Evolutionary conservation across 2,888 invertebrate species (phyloP).

Genomic region (Drosophila basisetae): DNA sequence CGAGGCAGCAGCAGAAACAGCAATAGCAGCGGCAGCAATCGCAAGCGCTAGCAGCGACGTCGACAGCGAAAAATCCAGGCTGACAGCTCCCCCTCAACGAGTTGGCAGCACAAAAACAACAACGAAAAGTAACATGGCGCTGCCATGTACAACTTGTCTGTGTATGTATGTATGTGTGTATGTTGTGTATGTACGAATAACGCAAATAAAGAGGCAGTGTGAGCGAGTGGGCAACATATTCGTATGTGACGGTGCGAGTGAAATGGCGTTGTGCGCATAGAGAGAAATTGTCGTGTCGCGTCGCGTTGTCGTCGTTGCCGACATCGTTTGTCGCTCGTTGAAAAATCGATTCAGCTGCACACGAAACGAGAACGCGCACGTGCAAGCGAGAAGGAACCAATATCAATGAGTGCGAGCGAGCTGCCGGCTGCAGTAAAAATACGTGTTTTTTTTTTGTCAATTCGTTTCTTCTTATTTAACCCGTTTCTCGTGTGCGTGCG

Average conservation of each 20-base stretch:
- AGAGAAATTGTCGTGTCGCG: constrained; percentile 78
- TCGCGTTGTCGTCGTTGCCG: constrained; percentile 35
- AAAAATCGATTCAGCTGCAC: constrained; percentile 78
- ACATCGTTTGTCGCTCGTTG: constrained; percentile 59
- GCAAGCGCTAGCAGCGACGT: constrained; percentile 18
- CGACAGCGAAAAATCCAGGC: constrained; percentile 75
- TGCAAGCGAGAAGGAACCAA: constrained; percentile 43
- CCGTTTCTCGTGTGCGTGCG: constrained; percentile 75
- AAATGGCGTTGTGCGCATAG: constrained; percentile 47
- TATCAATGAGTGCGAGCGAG: constrained; percentile 40
- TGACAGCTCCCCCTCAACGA: constrained; percentile 75
- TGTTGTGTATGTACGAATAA: constrained; percentile 51
- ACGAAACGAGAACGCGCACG: constrained; percentile 64
- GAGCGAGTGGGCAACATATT: constrained; percentile 37
- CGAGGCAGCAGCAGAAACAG: constrained; percentile 31
- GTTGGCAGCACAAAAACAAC: constrained; percentile 56
- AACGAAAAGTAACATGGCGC: constrained; percentile 78
- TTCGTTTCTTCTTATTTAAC: constrained; percentile 65
- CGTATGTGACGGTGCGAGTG: constrained; percentile 29
- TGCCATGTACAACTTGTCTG: constrained; percentile 40
- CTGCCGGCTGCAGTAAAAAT: constrained; percentile 56
- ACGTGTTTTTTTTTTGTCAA: constrained; percentile 41
- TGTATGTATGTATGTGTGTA: constrained; percentile 22
- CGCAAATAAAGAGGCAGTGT: constrained; percentile 54
- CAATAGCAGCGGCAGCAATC: constrained; percentile 48